phyloP scores from a whole-genome alignment of 2,888 invertebrate species.

The Epinotia nisella region DNA sequence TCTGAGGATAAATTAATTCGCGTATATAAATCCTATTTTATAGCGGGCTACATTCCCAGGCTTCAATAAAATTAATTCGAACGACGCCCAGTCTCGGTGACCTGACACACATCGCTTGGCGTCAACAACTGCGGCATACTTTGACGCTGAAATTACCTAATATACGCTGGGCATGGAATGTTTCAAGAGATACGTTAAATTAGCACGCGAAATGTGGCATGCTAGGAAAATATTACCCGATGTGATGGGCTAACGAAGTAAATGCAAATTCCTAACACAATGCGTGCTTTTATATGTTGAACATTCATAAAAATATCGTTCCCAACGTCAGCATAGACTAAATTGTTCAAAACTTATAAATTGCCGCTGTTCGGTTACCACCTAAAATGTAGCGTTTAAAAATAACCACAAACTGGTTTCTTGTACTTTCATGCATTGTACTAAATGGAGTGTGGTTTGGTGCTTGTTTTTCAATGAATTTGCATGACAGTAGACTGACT shows the following conservation, averaged over 20 bases:
- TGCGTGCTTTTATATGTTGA: too few species aligned
- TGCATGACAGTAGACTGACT: slow-evolving; percentile 18
- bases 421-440: neutral
- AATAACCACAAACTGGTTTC: neutral
- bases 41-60: slow-evolving; percentile 56
- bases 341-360: neutral
- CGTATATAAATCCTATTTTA: slow-evolving; percentile 51
- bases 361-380: neutral
- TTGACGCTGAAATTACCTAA: slow-evolving; percentile 64
- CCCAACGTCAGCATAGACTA: neutral
- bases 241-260: neutral
- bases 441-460: neutral
- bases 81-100: slow-evolving; percentile 68
- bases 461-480: neutral
- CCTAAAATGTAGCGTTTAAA: neutral
- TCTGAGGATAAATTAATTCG: neutral
- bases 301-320: neutral
- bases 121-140: slow-evolving; percentile 74
- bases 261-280: neutral
- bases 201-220: slow-evolving; percentile 32
- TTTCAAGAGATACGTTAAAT: slow-evolving; percentile 19
- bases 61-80: slow-evolving; percentile 73
- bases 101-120: slow-evolving; percentile 70
- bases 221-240: slow-evolving; percentile 3
- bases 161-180: slow-evolving; percentile 58